These are phyloP conservation scores for Actinopyga echinites DNA, from an alignment of 53 echinoderm and acorn worm genomes.

Conservation along the genomic window DNA sequence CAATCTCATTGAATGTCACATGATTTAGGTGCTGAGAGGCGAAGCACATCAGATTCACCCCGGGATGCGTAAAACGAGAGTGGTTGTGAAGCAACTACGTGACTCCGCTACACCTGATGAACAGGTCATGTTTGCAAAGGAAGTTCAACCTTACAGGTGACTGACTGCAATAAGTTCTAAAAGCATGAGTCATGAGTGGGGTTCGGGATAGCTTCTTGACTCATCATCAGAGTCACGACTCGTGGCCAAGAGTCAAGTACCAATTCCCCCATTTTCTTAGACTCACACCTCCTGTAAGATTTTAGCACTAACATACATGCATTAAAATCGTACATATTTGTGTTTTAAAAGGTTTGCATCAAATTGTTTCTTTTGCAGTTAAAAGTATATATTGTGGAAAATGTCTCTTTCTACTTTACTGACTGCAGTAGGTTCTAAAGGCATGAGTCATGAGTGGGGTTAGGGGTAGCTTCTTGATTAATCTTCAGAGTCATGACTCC, in stretches of 20 bases:
- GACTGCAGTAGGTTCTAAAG: neutral
- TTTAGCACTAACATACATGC: too few relatives aligned
- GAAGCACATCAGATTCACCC: conserved; percentile 87
- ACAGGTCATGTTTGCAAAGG: conserved; percentile 80
- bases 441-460: neutral
- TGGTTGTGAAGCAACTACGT: conserved; percentile 87
- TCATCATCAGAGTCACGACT: neutral
- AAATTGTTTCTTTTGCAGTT: too few relatives aligned
- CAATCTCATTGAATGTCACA: too few relatives aligned
- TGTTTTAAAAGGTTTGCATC: too few relatives aligned
- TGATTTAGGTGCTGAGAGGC: conserved; percentile 79
- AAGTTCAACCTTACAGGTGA: conserved; percentile 96
- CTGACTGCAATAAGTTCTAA: neutral
- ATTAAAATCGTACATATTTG: too few relatives aligned
- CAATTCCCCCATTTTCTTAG: too few relatives aligned
- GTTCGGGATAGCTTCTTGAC: neutral
- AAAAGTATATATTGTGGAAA: too few relatives aligned
- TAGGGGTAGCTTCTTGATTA: neutral
- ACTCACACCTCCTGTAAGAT: too few relatives aligned
- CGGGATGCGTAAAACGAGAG: conserved; percentile 89
- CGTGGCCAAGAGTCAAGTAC: too few relatives aligned
- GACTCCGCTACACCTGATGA: conserved; percentile 86
- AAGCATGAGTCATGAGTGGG: neutral
- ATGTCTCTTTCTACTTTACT: too few relatives aligned
- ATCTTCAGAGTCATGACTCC: neutral